Conservation (phyloP, 1,140 invertebrate species). For the Pachyrhynchus sulphureomaculatus region DNA sequence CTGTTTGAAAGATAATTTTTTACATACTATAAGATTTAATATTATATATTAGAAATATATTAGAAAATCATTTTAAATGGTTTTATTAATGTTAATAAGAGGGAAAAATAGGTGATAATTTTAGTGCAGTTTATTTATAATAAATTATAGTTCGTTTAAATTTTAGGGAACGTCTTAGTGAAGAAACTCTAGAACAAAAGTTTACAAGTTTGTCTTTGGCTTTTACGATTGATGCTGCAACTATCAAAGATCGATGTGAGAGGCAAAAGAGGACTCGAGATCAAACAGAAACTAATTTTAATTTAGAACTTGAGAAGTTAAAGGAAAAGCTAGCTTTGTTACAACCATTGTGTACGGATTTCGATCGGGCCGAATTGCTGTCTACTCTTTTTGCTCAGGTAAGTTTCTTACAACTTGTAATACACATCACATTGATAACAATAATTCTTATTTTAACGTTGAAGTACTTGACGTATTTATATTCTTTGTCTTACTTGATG, state of each 20-base stretch:
- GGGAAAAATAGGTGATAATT: too few species aligned
- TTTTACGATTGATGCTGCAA: conserved; percentile 47
- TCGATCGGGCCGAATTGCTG: conserved; percentile 46
- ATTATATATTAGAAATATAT: too few species aligned
- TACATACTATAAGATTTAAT: too few species aligned
- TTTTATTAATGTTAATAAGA: too few species aligned
- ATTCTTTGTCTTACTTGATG: too few species aligned
- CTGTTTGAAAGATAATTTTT: too few species aligned
- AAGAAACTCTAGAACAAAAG: conserved; percentile 49
- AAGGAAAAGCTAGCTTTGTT: conserved; percentile 41
- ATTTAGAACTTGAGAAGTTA: conserved; percentile 44
- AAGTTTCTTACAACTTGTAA: too few species aligned
- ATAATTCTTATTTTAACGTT: too few species aligned
- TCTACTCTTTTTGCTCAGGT: conserved; percentile 38
- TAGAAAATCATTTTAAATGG: too few species aligned
- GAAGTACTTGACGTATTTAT: too few species aligned
- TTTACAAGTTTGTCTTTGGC: conserved; percentile 46
- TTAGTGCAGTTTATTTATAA: not conserved
- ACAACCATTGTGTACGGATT: conserved; percentile 45
- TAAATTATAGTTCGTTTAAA: not conserved
- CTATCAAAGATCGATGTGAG: conserved; percentile 46
- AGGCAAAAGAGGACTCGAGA: conserved; percentile 45
- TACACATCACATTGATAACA: too few species aligned
- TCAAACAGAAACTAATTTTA: conserved; percentile 49
- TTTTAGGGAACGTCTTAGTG: conserved; percentile 41